Evolutionary conservation across 2,888 invertebrate species (phyloP).

Genomic region (Metallyticus violacea): DNA sequence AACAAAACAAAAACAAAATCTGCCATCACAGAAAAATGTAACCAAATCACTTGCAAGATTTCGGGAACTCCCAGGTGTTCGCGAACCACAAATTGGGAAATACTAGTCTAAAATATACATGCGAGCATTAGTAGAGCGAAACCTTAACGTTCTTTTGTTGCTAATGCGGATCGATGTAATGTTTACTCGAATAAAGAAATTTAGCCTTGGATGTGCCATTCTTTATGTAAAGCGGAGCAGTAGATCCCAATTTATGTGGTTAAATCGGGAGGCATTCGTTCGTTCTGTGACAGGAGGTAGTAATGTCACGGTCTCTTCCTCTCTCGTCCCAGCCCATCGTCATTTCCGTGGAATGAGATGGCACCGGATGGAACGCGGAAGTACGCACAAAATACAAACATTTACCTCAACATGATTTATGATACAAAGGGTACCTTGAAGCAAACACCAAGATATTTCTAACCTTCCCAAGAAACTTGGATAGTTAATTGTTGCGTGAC

Average conservation of each 20-base stretch:
- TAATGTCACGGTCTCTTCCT: not conserved
- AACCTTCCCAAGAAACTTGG: not conserved
- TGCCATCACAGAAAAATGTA: too few species aligned
- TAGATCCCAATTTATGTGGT: not conserved
- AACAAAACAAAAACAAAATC: too few species aligned
- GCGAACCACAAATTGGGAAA: too few species aligned
- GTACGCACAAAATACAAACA: too few species aligned
- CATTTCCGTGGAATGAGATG: not conserved
- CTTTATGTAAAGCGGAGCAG: not conserved
- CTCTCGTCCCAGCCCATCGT: not conserved
- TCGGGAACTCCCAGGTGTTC: too few species aligned
- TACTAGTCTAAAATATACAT: too few species aligned
- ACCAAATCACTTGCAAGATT: too few species aligned
- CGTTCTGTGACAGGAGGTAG: not conserved
- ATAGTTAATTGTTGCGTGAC: not conserved
- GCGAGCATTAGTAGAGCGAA: too few species aligned
- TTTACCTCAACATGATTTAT: too few species aligned
- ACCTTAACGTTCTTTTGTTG: not conserved
- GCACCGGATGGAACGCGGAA: not conserved
- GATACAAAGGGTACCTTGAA: not conserved
- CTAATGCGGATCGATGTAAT: not conserved
- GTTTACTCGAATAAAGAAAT: not conserved
- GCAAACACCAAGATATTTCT: not conserved
- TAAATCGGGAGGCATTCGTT: not conserved
- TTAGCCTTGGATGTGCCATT: not conserved